Evolutionary conservation across 2,888 invertebrate species (phyloP).

Genomic region (Nomada fucata): DNA sequence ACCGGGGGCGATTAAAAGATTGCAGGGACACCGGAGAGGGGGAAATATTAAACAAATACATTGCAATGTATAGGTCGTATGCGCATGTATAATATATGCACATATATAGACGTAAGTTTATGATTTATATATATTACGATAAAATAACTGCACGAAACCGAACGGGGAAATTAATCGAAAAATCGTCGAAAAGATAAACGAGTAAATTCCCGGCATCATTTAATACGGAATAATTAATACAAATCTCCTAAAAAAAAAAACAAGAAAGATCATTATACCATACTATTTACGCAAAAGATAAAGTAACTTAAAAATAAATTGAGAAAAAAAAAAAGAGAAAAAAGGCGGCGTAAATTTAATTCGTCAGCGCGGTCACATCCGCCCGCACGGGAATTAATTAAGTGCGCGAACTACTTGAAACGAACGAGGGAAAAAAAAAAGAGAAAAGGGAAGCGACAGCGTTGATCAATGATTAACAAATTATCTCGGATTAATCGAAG

Average conservation of each 20-base stretch:
- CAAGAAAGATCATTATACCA: background rate
- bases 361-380: slow-evolving; percentile 2
- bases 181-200: no score
- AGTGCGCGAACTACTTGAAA: slow-evolving; percentile 16
- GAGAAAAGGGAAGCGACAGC: slow-evolving; percentile 3
- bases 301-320: background rate
- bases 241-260: no score
- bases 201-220: no score
- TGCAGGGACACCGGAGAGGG: background rate
- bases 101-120: slow-evolving; percentile 16
- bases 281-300: background rate
- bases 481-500: slow-evolving; percentile 11
- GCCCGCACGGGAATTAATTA: slow-evolving; percentile 34
- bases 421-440: background rate
- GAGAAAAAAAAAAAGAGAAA: background rate
- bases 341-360: background rate
- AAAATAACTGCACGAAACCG: slow-evolving; percentile 10
- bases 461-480: slow-evolving; percentile 29
- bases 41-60: slow-evolving; percentile 14
- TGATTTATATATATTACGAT: background rate
- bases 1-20: slow-evolving; percentile 16
- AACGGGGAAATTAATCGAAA: no score
- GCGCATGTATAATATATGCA: background rate
- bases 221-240: no score
- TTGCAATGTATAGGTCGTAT: slow-evolving; percentile 8